phyloP scores from a whole-genome alignment of 2,797 vertebrate genomes.

The Chromis chromis region DNA sequence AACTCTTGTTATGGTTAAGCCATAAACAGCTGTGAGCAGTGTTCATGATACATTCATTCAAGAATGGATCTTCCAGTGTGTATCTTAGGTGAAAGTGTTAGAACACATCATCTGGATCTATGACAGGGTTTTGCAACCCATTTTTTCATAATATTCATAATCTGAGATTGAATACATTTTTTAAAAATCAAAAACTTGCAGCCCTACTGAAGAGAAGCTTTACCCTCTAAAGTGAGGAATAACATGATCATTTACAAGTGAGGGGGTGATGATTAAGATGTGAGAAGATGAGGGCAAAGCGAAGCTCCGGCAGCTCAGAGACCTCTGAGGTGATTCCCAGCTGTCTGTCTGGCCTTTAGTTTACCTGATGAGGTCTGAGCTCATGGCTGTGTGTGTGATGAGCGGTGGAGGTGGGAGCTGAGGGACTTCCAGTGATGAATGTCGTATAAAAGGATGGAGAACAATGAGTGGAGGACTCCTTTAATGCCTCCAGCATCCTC shows the following conservation, averaged over 20 bases:
- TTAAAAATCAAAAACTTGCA: conserved; percentile 30
- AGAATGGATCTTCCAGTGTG: conserved; percentile 3
- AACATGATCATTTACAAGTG: conserved; percentile 28
- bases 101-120: neutral
- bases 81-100: too few species aligned
- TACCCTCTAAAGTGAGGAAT: conserved; percentile 10
- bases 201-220: conserved; percentile 57
- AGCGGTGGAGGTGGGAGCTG: conserved; percentile 4
- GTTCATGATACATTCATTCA: neutral
- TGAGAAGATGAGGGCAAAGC: conserved; percentile 25
- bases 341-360: conserved; percentile 15
- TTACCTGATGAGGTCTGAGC: conserved; percentile 40
- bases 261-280: conserved; percentile 14
- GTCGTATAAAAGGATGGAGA: conserved; percentile 14
- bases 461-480: conserved; percentile 34
- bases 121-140: neutral
- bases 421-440: conserved; percentile 25
- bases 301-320: conserved; percentile 28
- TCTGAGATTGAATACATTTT: neutral
- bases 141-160: neutral
- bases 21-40: too few species aligned
- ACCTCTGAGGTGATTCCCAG: conserved; percentile 30
- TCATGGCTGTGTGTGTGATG: conserved; percentile 17
- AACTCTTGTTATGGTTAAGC: too few species aligned
- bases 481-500: conserved; percentile 23